Evolutionary conservation across 2,888 invertebrate species (phyloP), one percentile per base, ranked within the genome.

Genomic region (Augiades crinisus): DNA sequence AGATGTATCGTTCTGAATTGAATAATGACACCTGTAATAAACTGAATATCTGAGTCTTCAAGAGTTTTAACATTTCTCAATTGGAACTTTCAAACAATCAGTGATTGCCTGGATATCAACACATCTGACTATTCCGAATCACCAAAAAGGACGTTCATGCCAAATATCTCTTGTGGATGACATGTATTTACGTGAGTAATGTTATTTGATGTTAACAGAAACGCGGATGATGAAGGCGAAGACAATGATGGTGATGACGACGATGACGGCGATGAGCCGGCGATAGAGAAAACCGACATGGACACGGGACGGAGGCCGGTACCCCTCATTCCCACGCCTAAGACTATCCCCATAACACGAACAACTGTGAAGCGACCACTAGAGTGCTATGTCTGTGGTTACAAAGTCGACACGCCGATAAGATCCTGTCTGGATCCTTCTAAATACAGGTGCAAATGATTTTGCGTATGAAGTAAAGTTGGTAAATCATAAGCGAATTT

Each of bases 371-470:
- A 67, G 52, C 65, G 77, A 2, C 82, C 85, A 0, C 58, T 88
- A 4, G 88, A 88, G 61, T 89, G 88, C 61, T 89, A 78, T 52
- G 79, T 83, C 1, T 89, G 88, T 46, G 78, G 80, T 1, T 88
- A 74, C 57, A 88, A 84, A 55, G 61, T 75, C 0, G 86, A 85
- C 22, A 73, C 75, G 1, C 77, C 77, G 3, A 53, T 81, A 0
- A 70, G 73, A 55, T 75, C 83, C 0, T 89, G 88, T 46, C 57
- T 89, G 56, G 88, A 89, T 63, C 88, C 88, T 3, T 70, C 76
- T 1, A 87, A 86, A 65, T 79, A 72, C 59, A 84, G 81, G 88
- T 85, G n/a, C n/a, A n/a, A n/a, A n/a, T n/a, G n/a, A n/a, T n/a
- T n/a, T n/a, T n/a, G n/a, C n/a, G n/a, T n/a, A n/a, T n/a, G n/a